A percentile compares a stretch with the other conserved stretches of the same genome.
Conservation (phyloP, 2,797 vertebrate genomes). For the Acipenser oxyrinchus region DNA sequence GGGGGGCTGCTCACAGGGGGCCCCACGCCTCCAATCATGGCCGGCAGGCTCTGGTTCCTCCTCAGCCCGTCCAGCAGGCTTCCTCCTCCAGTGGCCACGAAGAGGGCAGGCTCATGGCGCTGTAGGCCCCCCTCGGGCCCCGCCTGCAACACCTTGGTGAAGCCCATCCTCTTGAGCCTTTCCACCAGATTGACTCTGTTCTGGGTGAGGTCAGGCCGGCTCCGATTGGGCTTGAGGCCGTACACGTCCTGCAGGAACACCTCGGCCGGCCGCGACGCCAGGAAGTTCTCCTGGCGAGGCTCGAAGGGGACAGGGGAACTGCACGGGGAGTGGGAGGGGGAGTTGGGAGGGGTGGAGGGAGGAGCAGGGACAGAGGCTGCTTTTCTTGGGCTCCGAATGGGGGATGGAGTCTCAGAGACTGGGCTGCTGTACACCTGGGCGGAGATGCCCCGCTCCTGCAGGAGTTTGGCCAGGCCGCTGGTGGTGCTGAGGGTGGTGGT, state of each 20-base stretch:
- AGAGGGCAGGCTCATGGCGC: conserved; percentile 64
- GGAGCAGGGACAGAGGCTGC: conserved; percentile 32
- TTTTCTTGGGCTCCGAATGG: conserved; percentile 31
- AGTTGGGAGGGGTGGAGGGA: conserved; percentile 80
- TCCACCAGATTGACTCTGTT: conserved; percentile 71
- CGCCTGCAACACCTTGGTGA: conserved; percentile 66
- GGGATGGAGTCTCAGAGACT: conserved; percentile 33
- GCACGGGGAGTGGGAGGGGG: conserved; percentile 65
- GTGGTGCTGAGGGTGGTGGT: conserved; percentile 50
- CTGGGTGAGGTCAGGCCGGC: conserved; percentile 18
- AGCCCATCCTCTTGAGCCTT: conserved; percentile 77
- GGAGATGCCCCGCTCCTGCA: conserved; percentile 87
- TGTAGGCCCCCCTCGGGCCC: conserved; percentile 36
- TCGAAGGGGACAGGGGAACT: conserved; percentile 67
- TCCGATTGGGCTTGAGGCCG: conserved; percentile 57
- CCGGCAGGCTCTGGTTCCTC: conserved; percentile 89
- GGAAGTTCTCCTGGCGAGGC: conserved; percentile 75
- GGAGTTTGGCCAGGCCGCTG: conserved; percentile 71
- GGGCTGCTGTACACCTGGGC: conserved; percentile 68
- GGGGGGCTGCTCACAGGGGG: conserved; percentile 44
- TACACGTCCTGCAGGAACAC: conserved; percentile 90
- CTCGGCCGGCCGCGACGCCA: conserved; percentile 87
- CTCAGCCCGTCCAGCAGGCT: conserved; percentile 81
- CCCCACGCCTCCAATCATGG: conserved; percentile 68
- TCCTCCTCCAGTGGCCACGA: conserved; percentile 71